phyloP scores from a whole-genome alignment of 2,797 vertebrate species.

The Salarias fasciatus region DNA sequence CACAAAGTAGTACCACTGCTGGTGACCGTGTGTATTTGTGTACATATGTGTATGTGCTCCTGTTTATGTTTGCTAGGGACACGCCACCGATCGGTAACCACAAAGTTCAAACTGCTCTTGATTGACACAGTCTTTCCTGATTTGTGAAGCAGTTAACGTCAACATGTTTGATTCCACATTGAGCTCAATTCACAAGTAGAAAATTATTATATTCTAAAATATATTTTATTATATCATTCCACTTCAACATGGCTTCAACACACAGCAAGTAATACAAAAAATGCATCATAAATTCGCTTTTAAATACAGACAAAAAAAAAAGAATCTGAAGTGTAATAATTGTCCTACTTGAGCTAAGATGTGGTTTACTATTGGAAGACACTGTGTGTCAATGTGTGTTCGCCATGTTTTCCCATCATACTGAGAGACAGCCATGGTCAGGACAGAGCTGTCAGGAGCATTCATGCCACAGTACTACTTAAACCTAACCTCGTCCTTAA shows the following conservation, averaged over 20 bases:
- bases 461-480: conserved; percentile 41
- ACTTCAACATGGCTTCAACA: conserved; percentile 57
- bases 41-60: conserved; percentile 41
- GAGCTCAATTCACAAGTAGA: conserved; percentile 47
- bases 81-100: conserved; percentile 35
- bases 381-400: conserved; percentile 50
- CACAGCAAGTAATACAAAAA: conserved; percentile 43
- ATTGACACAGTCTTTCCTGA: conserved; percentile 33
- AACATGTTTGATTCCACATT: conserved; percentile 44
- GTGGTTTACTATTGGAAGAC: conserved; percentile 50
- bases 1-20: conserved; percentile 56
- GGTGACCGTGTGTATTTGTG: conserved; percentile 63
- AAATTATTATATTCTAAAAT: too few relatives aligned
- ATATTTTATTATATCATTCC: conserved; percentile 56
- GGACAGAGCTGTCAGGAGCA: conserved; percentile 55
- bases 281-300: conserved; percentile 55
- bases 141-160: conserved; percentile 44
- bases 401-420: conserved; percentile 43
- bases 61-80: conserved; percentile 48
- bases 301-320: conserved; percentile 69
- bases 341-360: too few relatives aligned
- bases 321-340: conserved; percentile 32
- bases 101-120: conserved; percentile 32
- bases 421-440: conserved; percentile 63
- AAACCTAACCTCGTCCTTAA: conserved; percentile 20